These are phyloP conservation scores for Neodon shergylaensis DNA, from an alignment of 2,113 vertebrate species.

Conservation along the genomic window DNA sequence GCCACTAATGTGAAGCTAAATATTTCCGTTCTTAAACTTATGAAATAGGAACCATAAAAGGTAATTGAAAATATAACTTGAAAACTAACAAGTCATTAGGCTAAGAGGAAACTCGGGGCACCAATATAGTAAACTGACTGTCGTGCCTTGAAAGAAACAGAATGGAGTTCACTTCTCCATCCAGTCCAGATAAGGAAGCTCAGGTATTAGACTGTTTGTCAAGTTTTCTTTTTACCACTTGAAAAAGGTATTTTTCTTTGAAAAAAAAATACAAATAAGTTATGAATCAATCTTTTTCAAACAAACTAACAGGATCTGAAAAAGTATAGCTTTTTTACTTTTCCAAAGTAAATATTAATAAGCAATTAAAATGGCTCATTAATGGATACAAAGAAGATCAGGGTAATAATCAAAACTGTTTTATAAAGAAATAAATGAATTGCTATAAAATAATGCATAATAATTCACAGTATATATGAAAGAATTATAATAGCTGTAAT, in stretches of 20 bases:
- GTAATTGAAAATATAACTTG: too few species aligned
- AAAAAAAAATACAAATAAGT: background rate
- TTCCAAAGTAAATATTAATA: background rate
- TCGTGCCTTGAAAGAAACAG: background rate
- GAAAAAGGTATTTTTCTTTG: background rate
- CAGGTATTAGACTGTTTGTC: background rate
- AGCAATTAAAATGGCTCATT: fast-evolving
- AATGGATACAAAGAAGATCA: background rate
- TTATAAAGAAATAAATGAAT: background rate
- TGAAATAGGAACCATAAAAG: background rate
- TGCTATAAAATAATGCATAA: background rate
- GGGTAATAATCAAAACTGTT: background rate
- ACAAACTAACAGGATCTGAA: background rate
- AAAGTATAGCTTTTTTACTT: background rate
- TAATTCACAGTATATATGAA: background rate
- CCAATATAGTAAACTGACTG: too few species aligned
- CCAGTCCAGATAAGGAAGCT: background rate
- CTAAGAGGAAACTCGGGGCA: background rate
- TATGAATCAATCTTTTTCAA: background rate
- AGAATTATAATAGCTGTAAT: background rate
- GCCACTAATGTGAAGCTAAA: background rate
- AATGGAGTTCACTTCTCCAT: background rate
- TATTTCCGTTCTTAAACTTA: fast-evolving
- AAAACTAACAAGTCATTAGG: too few species aligned
- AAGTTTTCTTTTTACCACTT: background rate